A percentile compares a stretch with the other conserved stretches of the same genome.
Conservation (phyloP, 2,113 vertebrate genomes). For the Ailurus styani region DNA sequence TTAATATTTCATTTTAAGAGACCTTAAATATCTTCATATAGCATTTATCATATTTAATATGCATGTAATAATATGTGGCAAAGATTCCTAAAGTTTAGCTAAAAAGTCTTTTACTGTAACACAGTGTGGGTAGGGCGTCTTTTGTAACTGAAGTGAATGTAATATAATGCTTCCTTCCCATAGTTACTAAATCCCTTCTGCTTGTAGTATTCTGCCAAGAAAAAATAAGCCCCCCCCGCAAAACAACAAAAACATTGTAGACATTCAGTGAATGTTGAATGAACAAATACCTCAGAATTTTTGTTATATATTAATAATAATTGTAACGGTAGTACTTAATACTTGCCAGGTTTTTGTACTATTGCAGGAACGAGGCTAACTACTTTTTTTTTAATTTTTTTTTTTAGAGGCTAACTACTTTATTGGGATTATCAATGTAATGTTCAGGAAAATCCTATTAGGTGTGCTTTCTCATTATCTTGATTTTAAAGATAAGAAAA, state of each 20-base stretch:
- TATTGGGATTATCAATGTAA: not conserved
- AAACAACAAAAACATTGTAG: not conserved
- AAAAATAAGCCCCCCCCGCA: not conserved
- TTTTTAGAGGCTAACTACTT: not conserved
- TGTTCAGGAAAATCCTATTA: not conserved
- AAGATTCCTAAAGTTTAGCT: not conserved
- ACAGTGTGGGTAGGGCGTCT: not conserved
- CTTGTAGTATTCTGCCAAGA: not conserved
- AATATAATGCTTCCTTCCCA: not conserved
- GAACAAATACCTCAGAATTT: not conserved
- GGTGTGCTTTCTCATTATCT: not conserved
- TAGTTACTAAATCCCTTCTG: not conserved
- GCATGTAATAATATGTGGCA: not conserved
- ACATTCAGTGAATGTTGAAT: not conserved
- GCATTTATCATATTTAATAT: not conserved
- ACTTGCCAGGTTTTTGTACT: not conserved
- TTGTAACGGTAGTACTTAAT: not conserved
- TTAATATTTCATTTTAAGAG: not conserved
- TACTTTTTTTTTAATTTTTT: no score
- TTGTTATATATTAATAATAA: not conserved
- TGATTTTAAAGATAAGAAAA: conserved; percentile 6
- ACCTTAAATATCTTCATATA: not conserved
- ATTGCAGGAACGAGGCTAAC: not conserved
- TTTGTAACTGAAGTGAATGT: not conserved
- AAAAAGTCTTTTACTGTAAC: not conserved